Percentiles rank a stretch among this genome's conserved stretches.
Evolutionary conservation across 92 coral and sea anemone genomes (phyloP).

Genomic region (Zoanthus gigantus): DNA sequence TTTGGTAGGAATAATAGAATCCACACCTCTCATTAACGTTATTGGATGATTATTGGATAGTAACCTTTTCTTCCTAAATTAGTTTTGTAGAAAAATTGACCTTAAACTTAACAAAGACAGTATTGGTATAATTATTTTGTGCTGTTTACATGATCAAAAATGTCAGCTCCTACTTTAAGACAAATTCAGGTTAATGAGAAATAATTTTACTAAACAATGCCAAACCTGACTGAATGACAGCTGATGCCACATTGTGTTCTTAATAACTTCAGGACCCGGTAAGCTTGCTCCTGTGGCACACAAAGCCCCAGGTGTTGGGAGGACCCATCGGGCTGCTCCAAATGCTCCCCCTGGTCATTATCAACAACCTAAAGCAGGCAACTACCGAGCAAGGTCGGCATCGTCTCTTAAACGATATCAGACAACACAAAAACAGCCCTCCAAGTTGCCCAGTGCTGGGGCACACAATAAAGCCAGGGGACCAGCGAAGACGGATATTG

Average conservation of each 20-base stretch:
- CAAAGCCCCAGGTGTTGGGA: conserved; percentile 61
- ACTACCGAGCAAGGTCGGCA: conserved; percentile 65
- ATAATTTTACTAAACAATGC: no score
- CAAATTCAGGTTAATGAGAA: no score
- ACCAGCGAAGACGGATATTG: conserved; percentile 70
- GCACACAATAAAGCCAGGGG: conserved; percentile 93
- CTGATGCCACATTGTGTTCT: neutral
- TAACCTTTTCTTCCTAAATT: no score
- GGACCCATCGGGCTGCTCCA: conserved; percentile 86
- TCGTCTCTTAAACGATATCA: conserved; percentile 84
- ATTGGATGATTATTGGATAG: no score
- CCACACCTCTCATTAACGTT: no score
- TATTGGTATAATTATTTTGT: no score
- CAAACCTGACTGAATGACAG: neutral
- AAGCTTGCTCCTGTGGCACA: conserved; percentile 56
- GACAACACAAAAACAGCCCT: conserved; percentile 77
- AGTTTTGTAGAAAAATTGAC: no score
- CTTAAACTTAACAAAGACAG: no score
- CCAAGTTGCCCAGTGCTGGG: conserved; percentile 85
- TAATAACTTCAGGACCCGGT: conserved; percentile 83
- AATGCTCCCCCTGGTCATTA: conserved; percentile 58
- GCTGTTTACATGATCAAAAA: no score
- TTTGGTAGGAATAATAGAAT: no score
- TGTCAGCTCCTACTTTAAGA: no score
- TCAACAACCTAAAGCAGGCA: conserved; percentile 60